Conservation (phyloP, 2,888 invertebrate species). For the Yponomeuta cagnagella region DNA sequence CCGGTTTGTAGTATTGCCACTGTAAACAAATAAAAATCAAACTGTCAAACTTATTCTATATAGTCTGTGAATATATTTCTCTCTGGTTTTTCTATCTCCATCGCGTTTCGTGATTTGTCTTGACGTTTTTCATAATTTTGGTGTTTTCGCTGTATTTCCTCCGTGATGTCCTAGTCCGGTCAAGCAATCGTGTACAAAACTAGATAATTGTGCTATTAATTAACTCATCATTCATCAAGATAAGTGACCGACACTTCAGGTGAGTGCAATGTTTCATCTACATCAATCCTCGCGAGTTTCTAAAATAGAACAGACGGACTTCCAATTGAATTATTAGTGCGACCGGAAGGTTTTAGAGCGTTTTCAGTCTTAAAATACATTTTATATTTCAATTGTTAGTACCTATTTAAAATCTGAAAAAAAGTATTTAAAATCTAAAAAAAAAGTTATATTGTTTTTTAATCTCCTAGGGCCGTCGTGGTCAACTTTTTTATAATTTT, state of each 20-base stretch:
- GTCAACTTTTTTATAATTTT: no score
- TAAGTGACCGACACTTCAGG: background rate
- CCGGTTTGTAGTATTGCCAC: no score
- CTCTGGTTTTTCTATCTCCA: background rate
- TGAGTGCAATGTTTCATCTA: background rate
- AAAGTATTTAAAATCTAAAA: no score
- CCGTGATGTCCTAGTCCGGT: background rate
- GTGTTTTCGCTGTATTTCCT: background rate
- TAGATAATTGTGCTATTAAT: background rate
- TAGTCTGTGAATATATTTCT: background rate
- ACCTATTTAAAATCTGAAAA: no score
- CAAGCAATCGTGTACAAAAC: background rate
- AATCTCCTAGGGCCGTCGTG: no score
- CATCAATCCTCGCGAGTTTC: background rate
- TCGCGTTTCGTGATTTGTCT: background rate
- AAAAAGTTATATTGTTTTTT: no score
- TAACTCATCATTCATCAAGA: background rate
- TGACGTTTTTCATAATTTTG: background rate
- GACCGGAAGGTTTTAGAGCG: background rate
- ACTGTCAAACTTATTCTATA: background rate
- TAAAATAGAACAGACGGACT: conserved; percentile 6
- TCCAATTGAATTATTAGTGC: conserved; percentile 3
- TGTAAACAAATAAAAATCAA: background rate
- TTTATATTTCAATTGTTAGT: no score
- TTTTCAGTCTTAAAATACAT: background rate